Base-by-base conservation (phyloP, 2,888 invertebrate species). In the Diachrysia chrysitis region DNA sequence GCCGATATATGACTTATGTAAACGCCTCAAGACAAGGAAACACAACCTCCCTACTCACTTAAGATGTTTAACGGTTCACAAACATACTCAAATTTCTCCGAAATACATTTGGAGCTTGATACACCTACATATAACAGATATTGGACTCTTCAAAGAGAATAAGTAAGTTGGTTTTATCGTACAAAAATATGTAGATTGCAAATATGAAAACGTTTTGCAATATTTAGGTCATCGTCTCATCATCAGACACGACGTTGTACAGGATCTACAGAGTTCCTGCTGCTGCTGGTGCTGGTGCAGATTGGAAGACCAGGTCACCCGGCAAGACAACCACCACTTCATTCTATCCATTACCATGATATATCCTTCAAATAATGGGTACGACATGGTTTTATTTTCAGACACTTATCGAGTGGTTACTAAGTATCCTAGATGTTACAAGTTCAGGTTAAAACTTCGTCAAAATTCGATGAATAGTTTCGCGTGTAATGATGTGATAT, bases 81-180 rank as follows among this genome's bases (percentile, higher is more conserved):
- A 42, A 42, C 42, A 42, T n/a, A 42, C 42, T 42, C 42, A n/a
- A 42, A 42, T 42, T 42, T 42, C 42, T 42, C n/a, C n/a, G 42
- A 42, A 42, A 42, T n/a, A 42, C 42, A 42, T 42, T 42, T 42
- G n/a, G 12, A 14, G 14, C 6, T n/a, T 42, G n/a, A 42, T 42
- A 37, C 12, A 42, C 16, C 7, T 42, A n/a, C 32, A 42, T 42
- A 42, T 42, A 42, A 3, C 42, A n/a, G 16, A 6, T 16, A n/a
- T 42, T 14, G 14, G 42, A n/a, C n/a, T 42, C n/a, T 5, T 42
- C 42, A 42, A 42, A 42, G n/a, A n/a, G 42, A 42, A 42, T 42
- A 42, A 42, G 42, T n/a, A 42, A 42, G 14, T 35, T 35, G 42
- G 42, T 42, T 16, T 16, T 42, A n/a, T n/a, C n/a, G n/a, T 42